Evolutionary conservation across 2,113 vertebrate genomes (phyloP).

Genomic region (Gyps fulvus): DNA sequence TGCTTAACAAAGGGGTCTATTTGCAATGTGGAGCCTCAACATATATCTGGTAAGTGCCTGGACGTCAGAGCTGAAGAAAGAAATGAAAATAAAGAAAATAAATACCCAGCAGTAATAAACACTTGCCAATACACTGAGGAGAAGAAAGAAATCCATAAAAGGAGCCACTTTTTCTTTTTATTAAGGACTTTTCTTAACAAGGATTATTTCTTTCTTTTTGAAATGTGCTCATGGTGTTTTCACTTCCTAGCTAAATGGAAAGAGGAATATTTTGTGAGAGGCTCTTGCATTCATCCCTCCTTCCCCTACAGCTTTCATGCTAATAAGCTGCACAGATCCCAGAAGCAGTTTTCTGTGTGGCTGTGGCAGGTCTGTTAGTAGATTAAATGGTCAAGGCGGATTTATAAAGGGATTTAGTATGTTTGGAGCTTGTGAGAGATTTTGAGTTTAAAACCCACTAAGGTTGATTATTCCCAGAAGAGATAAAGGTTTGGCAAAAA

Average conservation of each 20-base stretch:
- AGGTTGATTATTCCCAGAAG: background rate
- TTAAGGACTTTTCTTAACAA: background rate
- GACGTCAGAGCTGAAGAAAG: background rate
- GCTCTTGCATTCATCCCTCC: background rate
- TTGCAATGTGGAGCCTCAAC: background rate
- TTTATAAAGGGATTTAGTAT: constrained; percentile 13
- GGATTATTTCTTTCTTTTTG: background rate
- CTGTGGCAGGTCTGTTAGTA: background rate
- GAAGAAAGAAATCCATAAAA: background rate
- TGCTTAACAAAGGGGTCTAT: background rate
- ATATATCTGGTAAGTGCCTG: background rate
- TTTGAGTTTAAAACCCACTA: background rate
- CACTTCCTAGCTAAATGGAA: background rate
- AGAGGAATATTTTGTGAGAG: background rate
- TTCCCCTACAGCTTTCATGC: background rate
- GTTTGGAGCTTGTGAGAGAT: constrained; percentile 4
- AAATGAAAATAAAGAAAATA: constrained; percentile 41
- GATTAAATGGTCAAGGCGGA: background rate
- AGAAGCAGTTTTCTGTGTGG: background rate
- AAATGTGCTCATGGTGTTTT: background rate
- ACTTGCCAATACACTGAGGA: background rate
- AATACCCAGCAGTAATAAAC: background rate
- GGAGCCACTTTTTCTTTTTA: background rate
- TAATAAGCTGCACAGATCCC: background rate
- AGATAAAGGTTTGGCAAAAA: background rate